Percentiles rank a stretch among this genome's conserved stretches.
Conservation (phyloP, 2,113 vertebrate species). For the Sylvietta virens region DNA sequence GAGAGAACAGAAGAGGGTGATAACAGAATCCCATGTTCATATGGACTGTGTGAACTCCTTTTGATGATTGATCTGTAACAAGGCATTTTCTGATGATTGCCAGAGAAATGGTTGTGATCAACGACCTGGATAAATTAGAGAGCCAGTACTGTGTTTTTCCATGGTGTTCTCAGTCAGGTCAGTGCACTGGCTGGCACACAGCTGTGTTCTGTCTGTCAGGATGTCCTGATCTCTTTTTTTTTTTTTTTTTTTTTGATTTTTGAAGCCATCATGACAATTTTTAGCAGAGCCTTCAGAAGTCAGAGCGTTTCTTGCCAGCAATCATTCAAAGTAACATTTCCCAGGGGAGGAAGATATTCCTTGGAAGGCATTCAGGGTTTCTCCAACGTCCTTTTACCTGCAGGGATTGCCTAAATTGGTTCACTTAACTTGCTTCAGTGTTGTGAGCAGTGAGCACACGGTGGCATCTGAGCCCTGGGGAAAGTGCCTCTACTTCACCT, state of each 20-base stretch:
- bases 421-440: constrained; percentile 57
- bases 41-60: neutral
- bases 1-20: neutral
- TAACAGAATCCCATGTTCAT: neutral
- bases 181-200: neutral
- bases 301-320: neutral
- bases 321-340: neutral
- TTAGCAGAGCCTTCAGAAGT: neutral
- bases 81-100: neutral
- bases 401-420: constrained; percentile 38
- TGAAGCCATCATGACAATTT: neutral
- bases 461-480: constrained; percentile 21
- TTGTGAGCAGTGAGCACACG: neutral
- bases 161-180: neutral
- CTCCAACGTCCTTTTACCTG: neutral
- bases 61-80: neutral
- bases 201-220: neutral
- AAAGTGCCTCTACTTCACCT: constrained; percentile 56
- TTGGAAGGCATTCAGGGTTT: neutral
- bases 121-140: neutral
- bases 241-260: neutral
- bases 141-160: neutral
- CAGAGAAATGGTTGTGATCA: neutral
- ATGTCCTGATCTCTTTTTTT: neutral
- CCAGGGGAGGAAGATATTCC: neutral